Evolutionary conservation across 2,113 vertebrate species (phyloP).

Genomic region (Coreoperca whiteheadi): DNA sequence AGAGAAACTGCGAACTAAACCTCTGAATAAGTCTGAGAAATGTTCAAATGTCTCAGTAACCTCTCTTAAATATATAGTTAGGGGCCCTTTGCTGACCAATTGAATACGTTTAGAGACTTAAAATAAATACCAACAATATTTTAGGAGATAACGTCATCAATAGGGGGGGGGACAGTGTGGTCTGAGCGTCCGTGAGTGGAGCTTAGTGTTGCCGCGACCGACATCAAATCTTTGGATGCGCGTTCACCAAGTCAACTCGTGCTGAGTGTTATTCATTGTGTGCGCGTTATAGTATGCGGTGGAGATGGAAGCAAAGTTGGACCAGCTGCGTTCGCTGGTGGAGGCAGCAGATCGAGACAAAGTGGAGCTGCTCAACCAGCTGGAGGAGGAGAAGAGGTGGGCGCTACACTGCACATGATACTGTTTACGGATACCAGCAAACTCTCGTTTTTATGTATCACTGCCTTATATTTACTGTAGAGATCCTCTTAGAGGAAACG

Average conservation of each 20-base stretch:
- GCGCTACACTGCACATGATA: not conserved
- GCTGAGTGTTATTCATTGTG: not conserved
- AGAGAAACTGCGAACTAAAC: too few species aligned
- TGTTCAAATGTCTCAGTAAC: too few species aligned
- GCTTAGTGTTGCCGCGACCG: not conserved
- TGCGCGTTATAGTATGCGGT: conserved; percentile 68
- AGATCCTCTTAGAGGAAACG: not conserved
- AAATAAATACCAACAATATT: not conserved
- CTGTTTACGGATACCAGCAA: not conserved
- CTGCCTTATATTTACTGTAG: not conserved
- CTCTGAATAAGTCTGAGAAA: too few species aligned
- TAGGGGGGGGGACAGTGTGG: not conserved
- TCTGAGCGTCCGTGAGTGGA: not conserved
- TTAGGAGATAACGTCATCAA: too few species aligned
- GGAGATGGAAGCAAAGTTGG: conserved; percentile 96
- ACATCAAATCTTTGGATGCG: too few species aligned
- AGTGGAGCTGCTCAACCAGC: conserved; percentile 96
- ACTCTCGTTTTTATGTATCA: not conserved
- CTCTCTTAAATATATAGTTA: too few species aligned
- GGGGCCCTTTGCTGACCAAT: too few species aligned
- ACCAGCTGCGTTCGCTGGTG: conserved; percentile 94
- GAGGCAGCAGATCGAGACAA: conserved; percentile 96
- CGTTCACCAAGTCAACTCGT: not conserved
- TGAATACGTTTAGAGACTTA: not conserved
- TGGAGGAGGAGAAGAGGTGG: conserved; percentile 98